Base-by-base conservation (phyloP, 2,888 invertebrate genomes). In the Perizoma affinitatum region DNA sequence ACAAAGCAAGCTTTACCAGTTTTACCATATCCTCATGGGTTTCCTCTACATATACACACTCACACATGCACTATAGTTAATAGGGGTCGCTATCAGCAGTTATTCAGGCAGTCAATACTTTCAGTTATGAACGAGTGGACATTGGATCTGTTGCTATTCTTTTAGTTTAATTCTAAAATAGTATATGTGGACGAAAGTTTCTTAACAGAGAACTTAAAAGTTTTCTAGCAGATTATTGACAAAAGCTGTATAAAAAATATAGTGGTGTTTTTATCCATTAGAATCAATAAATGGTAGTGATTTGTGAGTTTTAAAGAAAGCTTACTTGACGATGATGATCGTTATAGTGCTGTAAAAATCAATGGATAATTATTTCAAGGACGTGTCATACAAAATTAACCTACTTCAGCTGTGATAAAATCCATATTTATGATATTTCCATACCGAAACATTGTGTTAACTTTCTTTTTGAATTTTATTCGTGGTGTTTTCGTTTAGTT, bases 81-180 rank as follows among this genome's bases (percentile, higher is more conserved):
- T 78, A 81, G 72, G 65, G 72, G 60, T 61, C 64, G 79, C 86
- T 88, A 87, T 87, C 88, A 85, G 75, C 71, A 64, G 55, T 53
- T 70, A 71, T 72, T 76, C 77, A 63, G 73, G 65, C 80, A 86
- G 87, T 86, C 84, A 81, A 84, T 84, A 83, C 69, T 78, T 76
- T 76, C 76, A 80, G 80, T 78, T 76, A 73, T 68, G 60, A 53
- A 63, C 67, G 67, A 67, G 42, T 71, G 72, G 72, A 65, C 71
- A 69, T 47, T 59, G 35, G 52, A 54, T 49, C 11, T 58, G 61
- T 60, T 49, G 40, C 35, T 45, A 38, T 40, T 6, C 43, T 8
- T 50, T 50, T 10, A 44, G 7, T 47, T 42, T 47, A 6, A n/a
- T 54, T 44, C 44, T 9, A 5, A 22, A 33, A 33, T 45, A 34